Evolutionary conservation across 2,797 vertebrate species (phyloP), one percentile per base, ranked within the genome.

Genomic region (Hippoglossus hippoglossus): DNA sequence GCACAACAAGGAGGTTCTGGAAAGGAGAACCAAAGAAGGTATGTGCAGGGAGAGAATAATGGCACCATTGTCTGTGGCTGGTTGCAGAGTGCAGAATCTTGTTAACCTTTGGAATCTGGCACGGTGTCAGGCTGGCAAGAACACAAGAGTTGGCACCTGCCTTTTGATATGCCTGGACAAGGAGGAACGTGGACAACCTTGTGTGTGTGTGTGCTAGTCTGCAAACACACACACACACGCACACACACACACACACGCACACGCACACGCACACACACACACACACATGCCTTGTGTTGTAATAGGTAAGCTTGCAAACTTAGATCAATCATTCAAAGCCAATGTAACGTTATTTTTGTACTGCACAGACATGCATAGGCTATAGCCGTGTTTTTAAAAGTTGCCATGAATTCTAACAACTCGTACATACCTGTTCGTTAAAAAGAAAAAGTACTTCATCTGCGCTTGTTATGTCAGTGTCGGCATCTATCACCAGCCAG

Each of bases 21-120:
- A 84, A 90, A 82, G 67, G 61, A 85, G 82, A 85, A 73, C 72
- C 75, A 62, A 65, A 77, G 79, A 59, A 90, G 88, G 87, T 90
- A 91, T 91, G 86, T 78, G 73, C 76, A 73, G 58, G 3, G 3
- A 57, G 76, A 81, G 79, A 91, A 93, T 82, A 92, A 93, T 87
- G 70, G 84, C 47, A 39, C 84, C 71, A 91, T 94, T 93, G 90
- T 93, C 77, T 85, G 67, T 1, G 62, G 75, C 79, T 89, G 82
- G 75, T 83, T 82, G 75, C 81, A 89, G 78, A 84, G 84, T 83
- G 88, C 85, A 88, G 86, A 88, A 89, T 87, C 88, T 86, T 87
- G 82, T 92, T 93, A 90, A 90, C 87, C 89, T 90, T 93, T 89
- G 83, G 83, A 90, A 89, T 91, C 80, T 91, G 88, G 84, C 90